A percentile compares a stretch with the other conserved stretches of the same genome.
Conservation (phyloP, 30 jellyfish, hydroid and myxozoan species). For the Mastigias papua region DNA sequence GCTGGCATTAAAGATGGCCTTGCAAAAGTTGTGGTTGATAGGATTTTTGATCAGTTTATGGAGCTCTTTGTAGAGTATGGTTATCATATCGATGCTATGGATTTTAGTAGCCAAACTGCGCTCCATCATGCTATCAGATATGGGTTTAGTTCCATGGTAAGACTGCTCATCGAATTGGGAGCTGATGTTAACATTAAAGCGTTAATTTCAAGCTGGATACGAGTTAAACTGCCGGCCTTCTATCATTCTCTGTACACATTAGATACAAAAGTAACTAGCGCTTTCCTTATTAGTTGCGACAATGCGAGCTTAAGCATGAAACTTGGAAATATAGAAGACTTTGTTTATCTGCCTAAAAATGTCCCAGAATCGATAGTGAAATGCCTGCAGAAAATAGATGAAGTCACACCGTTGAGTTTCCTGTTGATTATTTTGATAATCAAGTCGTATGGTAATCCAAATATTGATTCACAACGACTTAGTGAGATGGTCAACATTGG, state of each 20-base stretch:
- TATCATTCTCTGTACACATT: conserved; percentile 48
- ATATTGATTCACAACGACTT: not conserved
- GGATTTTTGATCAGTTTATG: conserved; percentile 41
- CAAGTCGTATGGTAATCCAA: conserved; percentile 35
- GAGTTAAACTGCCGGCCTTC: conserved; percentile 32
- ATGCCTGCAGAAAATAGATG: conserved; percentile 23
- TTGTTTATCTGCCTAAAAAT: conserved; percentile 22
- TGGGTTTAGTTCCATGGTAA: conserved; percentile 14
- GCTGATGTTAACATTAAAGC: conserved; percentile 17
- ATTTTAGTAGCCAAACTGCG: conserved; percentile 50
- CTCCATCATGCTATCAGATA: conserved; percentile 36
- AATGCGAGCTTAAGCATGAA: not conserved
- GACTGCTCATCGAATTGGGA: conserved; percentile 6
- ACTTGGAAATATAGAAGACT: not conserved
- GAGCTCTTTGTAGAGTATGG: conserved; percentile 33
- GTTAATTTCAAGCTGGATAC: conserved; percentile 46
- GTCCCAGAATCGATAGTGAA: conserved; percentile 1
- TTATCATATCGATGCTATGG: conserved; percentile 35
- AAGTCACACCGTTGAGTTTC: conserved; percentile 13
- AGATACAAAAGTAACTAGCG: conserved; percentile 25
- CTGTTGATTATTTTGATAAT: conserved; percentile 40
- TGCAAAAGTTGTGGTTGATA: conserved; percentile 12
- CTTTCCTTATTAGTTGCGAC: not conserved
- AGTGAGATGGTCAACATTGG: conserved; percentile 13
- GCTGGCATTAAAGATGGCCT: conserved; percentile 1